phyloP scores from a whole-genome alignment of 2,888 invertebrate genomes.

The Pemphredon lugubris region DNA sequence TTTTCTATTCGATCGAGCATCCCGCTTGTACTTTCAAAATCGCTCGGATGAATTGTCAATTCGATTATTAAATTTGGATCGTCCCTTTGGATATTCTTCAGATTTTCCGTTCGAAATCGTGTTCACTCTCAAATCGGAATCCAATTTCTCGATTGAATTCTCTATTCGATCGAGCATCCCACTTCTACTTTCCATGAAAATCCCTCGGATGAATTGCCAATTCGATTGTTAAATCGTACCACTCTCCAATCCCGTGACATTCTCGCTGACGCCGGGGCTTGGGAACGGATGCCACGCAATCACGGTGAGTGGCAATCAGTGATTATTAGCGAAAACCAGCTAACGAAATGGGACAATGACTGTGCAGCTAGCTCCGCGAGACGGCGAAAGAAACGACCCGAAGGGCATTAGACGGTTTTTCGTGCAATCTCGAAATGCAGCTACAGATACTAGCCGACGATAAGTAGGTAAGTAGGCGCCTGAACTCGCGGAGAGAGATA shows the following conservation, averaged over 20 bases:
- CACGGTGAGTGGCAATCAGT: constrained; percentile 22
- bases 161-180: not conserved
- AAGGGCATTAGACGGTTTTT: constrained; percentile 12
- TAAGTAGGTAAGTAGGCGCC: constrained; percentile 62
- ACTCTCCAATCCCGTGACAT: not conserved
- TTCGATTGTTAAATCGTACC: not conserved
- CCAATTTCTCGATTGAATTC: constrained; percentile 2
- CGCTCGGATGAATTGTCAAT: not conserved
- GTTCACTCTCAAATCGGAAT: not conserved
- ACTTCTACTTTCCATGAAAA: constrained; percentile 23
- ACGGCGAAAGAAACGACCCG: not conserved
- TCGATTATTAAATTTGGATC: no score
- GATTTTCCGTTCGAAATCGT: no score
- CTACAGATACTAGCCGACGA: not conserved
- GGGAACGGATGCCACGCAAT: constrained; percentile 17
- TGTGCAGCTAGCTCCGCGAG: constrained; percentile 5
- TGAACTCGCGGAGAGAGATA: constrained; percentile 36
- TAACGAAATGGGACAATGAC: constrained; percentile 48
- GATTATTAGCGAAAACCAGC: constrained; percentile 30
- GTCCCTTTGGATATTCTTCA: no score
- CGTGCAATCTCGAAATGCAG: constrained; percentile 15
- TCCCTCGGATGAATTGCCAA: not conserved
- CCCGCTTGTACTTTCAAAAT: constrained; percentile 21
- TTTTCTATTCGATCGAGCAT: not conserved
- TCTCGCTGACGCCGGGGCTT: constrained; percentile 9